phyloP scores from a whole-genome alignment of 2,797 vertebrate genomes.

The Peromyscus melanophrys region DNA sequence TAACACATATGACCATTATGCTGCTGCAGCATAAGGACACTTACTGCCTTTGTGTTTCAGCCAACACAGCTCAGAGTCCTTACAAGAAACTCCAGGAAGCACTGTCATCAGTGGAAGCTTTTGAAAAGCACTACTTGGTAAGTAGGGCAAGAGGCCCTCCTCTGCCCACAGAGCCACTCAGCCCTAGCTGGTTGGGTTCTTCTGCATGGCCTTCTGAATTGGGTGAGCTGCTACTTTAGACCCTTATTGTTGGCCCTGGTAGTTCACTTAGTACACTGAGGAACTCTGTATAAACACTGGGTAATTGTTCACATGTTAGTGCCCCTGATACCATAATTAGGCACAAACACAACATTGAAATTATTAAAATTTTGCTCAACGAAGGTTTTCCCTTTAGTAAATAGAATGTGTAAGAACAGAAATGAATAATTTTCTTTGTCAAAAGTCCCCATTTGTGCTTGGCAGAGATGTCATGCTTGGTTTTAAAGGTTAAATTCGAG shows the following conservation, averaged over 20 bases:
- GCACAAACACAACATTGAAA: neutral
- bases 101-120: conserved; percentile 97
- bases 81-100: conserved; percentile 99
- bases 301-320: neutral
- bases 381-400: neutral
- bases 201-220: accelerated
- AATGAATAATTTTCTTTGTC: neutral
- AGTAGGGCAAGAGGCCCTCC: conserved; percentile 79
- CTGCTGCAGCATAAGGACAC: neutral
- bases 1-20: neutral
- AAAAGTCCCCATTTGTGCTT: neutral
- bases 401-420: neutral
- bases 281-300: neutral
- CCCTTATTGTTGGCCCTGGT: neutral
- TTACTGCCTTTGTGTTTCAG: conserved; percentile 88
- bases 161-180: accelerated
- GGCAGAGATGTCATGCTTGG: neutral
- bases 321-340: neutral
- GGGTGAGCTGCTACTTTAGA: neutral
- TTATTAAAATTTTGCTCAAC: neutral
- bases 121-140: conserved; percentile 99
- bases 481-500: neutral
- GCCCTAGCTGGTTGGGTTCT: neutral
- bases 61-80: conserved; percentile 96
- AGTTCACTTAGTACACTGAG: neutral